phyloP scores from a whole-genome alignment of 2,888 invertebrate genomes.

The Teleogryllus oceanicus region DNA sequence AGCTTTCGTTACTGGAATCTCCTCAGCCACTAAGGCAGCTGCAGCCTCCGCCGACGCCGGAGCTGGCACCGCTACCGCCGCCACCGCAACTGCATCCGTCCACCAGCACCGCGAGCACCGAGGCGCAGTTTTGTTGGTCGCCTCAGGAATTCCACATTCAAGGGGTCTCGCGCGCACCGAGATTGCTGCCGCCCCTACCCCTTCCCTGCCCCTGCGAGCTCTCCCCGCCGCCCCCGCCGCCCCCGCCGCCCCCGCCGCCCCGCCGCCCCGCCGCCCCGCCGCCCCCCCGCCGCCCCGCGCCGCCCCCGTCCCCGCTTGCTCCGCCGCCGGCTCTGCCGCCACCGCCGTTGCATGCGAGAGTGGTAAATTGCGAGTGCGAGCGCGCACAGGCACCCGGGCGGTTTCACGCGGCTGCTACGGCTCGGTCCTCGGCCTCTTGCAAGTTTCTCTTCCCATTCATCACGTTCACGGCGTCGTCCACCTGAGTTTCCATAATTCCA shows the following conservation, averaged over 20 bases:
- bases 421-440: too few relatives aligned
- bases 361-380: too few relatives aligned
- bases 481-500: too few relatives aligned
- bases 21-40: too few relatives aligned
- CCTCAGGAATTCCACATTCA: conserved; percentile 18
- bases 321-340: not conserved
- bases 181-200: not conserved
- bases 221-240: not conserved
- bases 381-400: too few relatives aligned
- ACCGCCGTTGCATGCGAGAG: not conserved
- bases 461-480: too few relatives aligned
- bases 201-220: not conserved
- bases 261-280: not conserved
- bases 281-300: not conserved
- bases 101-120: not conserved
- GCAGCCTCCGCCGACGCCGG: too few relatives aligned
- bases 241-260: not conserved
- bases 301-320: not conserved
- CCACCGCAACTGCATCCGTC: too few relatives aligned
- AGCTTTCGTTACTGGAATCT: too few relatives aligned
- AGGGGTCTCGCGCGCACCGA: not conserved
- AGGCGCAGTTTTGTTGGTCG: not conserved
- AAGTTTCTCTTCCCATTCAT: too few relatives aligned
- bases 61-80: too few relatives aligned
- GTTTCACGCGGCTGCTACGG: too few relatives aligned